Conservation (phyloP, 1,140 invertebrate species). For the Temnothorax longispinosus region DNA sequence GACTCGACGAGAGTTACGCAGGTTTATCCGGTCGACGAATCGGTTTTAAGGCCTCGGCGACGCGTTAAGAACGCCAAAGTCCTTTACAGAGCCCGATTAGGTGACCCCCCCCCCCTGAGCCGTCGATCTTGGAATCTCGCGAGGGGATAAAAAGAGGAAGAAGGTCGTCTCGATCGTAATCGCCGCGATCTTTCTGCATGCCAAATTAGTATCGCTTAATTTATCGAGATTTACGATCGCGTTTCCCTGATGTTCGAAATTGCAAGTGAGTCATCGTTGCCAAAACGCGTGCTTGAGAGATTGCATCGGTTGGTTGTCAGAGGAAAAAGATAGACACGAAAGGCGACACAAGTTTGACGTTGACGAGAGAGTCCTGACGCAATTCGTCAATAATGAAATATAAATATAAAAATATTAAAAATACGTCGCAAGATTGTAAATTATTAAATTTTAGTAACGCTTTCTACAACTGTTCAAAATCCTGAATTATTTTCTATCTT, state of each 20-base stretch:
- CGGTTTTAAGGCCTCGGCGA: background rate
- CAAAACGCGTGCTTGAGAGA: background rate
- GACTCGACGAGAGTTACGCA: conserved; percentile 30
- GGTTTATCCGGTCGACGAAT: background rate
- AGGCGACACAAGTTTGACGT: background rate
- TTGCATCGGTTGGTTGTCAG: background rate
- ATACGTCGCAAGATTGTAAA: background rate
- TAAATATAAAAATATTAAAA: background rate
- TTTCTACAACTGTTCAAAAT: background rate
- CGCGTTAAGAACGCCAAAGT: conserved; percentile 14
- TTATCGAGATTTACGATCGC: conserved; percentile 42
- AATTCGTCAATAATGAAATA: background rate
- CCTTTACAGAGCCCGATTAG: conserved; percentile 9
- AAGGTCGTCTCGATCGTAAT: conserved; percentile 11
- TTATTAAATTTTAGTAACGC: background rate
- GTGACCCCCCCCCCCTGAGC: background rate
- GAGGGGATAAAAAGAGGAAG: background rate
- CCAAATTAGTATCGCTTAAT: conserved; percentile 36
- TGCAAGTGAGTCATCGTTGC: conserved; percentile 1
- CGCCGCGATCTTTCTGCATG: background rate
- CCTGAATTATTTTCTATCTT: background rate
- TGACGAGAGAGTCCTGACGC: background rate
- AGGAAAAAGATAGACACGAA: background rate
- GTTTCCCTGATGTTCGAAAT: conserved; percentile 8
- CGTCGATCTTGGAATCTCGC: conserved; percentile 14